These are phyloP conservation scores for Microplitis mediator DNA, from an alignment of 1,140 invertebrate species.

Conservation along the genomic window DNA sequence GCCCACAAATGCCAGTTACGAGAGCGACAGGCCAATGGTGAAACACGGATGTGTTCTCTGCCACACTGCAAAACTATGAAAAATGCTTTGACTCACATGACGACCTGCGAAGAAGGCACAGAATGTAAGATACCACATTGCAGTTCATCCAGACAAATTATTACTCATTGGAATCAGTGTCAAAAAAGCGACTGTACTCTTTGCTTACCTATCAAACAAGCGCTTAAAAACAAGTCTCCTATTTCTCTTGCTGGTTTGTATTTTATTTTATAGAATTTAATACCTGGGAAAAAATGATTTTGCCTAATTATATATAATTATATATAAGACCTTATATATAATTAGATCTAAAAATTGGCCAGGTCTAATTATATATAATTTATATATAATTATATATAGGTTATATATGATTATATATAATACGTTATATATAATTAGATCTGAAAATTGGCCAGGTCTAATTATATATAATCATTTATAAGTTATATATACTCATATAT, in stretches of 20 bases:
- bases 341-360: too few relatives aligned
- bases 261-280: slow-evolving; percentile 17
- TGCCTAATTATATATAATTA: too few relatives aligned
- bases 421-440: too few relatives aligned
- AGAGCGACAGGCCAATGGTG: slow-evolving; percentile 82
- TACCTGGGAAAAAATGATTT: too few relatives aligned
- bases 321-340: too few relatives aligned
- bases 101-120: slow-evolving; percentile 92
- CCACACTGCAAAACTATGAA: slow-evolving; percentile 99
- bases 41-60: slow-evolving; percentile 82
- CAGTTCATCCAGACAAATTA: slow-evolving; percentile 97
- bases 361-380: too few relatives aligned
- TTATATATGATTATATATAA: too few relatives aligned
- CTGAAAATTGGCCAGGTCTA: too few relatives aligned
- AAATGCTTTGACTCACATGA: slow-evolving; percentile 98
- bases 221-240: slow-evolving; percentile 79
- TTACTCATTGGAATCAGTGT: slow-evolving; percentile 99
- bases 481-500: too few relatives aligned
- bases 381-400: too few relatives aligned
- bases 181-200: slow-evolving; percentile 93
- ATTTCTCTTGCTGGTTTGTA: slow-evolving; percentile 60
- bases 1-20: slow-evolving; percentile 98
- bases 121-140: slow-evolving; percentile 92
- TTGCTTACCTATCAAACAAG: slow-evolving; percentile 95
- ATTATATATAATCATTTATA: too few relatives aligned